A percentile compares a stretch with the other conserved stretches of the same genome.
Evolutionary conservation across 2,797 vertebrate species (phyloP).

Genomic region (Holocentrus rufus): DNA sequence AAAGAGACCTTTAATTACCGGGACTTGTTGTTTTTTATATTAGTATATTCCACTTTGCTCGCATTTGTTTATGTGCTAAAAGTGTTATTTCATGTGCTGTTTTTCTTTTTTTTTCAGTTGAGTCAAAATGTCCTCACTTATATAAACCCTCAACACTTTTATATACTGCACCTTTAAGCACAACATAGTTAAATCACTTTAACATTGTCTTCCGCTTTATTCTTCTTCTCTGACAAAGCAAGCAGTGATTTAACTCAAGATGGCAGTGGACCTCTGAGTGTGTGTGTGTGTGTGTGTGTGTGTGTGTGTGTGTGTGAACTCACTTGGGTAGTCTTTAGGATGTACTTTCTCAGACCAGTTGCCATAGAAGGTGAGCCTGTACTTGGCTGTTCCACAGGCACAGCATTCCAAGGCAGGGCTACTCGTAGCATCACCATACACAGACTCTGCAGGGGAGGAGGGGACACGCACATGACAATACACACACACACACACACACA

Average conservation of each 20-base stretch:
- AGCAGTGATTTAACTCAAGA: no score
- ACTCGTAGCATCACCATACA: conserved; percentile 82
- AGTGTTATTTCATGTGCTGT: no score
- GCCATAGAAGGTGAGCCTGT: conserved; percentile 94
- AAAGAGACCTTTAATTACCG: no score
- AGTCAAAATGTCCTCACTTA: no score
- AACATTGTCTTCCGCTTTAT: conserved; percentile 15
- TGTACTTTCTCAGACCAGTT: conserved; percentile 98
- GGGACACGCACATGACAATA: background rate
- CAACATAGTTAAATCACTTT: background rate
- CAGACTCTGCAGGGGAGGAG: conserved; percentile 79
- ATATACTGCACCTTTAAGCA: background rate
- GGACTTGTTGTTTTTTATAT: no score
- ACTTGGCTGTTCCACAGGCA: conserved; percentile 97
- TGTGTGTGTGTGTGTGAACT: conserved; percentile 71
- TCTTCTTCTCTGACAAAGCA: background rate
- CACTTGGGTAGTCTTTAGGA: conserved; percentile 96
- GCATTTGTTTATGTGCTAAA: no score
- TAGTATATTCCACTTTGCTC: no score
- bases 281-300: background rate
- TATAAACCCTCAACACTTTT: no score
- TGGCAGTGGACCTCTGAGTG: background rate
- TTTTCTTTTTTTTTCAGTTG: no score
- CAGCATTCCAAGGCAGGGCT: conserved; percentile 90
- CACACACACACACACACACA: conserved; percentile 22